Evolutionary conservation across 2,113 vertebrate species (phyloP), one percentile per base, ranked within the genome.

Genomic region (Cranoglanis bouderius): DNA sequence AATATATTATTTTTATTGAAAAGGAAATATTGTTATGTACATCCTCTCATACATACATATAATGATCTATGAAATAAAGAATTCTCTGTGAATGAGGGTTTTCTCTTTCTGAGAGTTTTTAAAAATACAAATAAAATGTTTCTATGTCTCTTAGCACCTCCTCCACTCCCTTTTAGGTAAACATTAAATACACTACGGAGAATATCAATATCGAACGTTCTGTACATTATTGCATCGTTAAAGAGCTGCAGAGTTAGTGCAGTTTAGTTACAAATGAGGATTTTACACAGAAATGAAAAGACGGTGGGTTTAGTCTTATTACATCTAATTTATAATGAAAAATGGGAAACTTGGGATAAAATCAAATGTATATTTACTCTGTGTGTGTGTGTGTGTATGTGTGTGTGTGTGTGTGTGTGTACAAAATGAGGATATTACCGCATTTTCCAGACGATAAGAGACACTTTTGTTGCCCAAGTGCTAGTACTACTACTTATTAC

Each of bases 221-320:
- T 97, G 96, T 97, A 97, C 97, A 97, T 97, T 97, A 97, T 97
- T 97, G 97, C 97, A 96, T 96, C 96, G 95, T 96, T 93, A 94
- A 93, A 93, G 94, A 96, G 94, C 96, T 95, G 96, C 96, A 95
- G 92, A 80, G 35, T 43, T 92, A 94, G 94, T 96, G 95, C 94
- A 96, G 96, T 95, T 95, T 96, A 40, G 8, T 95, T 95, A 94
- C 92, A 95, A 95, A 96, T 92, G 91, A 95, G 95, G 93, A 91
- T 93, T 89, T 91, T 86, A 93, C 89, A 89, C 85, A 87, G 74
- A 91, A 89, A 94, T 91, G 92, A 95, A 94, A 94, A 92, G 88
- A 92, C 92, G 6, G 4, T 6, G 55, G 29, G 8, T 80, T n/a
- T 32, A 53, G 14, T n/a, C 77, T 80, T 51, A 51, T 26, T 19